phyloP scores from a whole-genome alignment of 2,888 invertebrate genomes.

The Gastrophysa polygoni region DNA sequence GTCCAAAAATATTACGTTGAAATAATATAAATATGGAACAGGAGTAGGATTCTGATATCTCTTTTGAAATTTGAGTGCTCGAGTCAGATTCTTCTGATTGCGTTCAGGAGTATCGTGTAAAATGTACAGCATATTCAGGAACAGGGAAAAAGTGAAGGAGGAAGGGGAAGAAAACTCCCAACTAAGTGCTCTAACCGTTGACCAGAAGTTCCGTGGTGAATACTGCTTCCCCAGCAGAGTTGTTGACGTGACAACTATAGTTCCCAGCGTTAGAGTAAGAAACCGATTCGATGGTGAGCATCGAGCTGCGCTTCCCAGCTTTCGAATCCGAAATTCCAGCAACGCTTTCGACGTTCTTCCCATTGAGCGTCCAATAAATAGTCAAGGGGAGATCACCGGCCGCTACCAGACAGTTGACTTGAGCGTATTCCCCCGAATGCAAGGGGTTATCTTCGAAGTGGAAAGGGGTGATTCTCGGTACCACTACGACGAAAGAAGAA shows the following conservation, averaged over 20 bases:
- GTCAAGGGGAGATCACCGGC: slow-evolving; percentile 78
- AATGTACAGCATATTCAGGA: background rate
- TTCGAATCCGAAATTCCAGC: slow-evolving; percentile 63
- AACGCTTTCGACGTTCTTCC: slow-evolving; percentile 63
- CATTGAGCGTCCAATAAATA: slow-evolving; percentile 77
- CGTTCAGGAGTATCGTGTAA: too few species aligned
- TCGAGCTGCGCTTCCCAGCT: slow-evolving; percentile 66
- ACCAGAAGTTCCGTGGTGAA: slow-evolving; percentile 68
- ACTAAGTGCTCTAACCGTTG: slow-evolving; percentile 62
- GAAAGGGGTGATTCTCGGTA: slow-evolving; percentile 79
- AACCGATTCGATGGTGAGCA: slow-evolving; percentile 72
- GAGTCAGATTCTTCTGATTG: too few species aligned
- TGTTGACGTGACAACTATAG: slow-evolving; percentile 70
- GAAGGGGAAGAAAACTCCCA: background rate
- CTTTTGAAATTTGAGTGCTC: too few species aligned
- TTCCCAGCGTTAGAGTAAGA: slow-evolving; percentile 69
- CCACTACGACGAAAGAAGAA: too few species aligned
- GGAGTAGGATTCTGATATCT: too few species aligned
- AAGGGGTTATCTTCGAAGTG: slow-evolving; percentile 76
- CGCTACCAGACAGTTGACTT: slow-evolving; percentile 67
- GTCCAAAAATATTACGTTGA: too few species aligned
- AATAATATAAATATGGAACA: too few species aligned
- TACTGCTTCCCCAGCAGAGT: slow-evolving; percentile 67
- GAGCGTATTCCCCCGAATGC: slow-evolving; percentile 52
- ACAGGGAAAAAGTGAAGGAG: background rate